Evolutionary conservation across 1,140 invertebrate genomes (phyloP).

Genomic region (Drosophila setifemur): DNA sequence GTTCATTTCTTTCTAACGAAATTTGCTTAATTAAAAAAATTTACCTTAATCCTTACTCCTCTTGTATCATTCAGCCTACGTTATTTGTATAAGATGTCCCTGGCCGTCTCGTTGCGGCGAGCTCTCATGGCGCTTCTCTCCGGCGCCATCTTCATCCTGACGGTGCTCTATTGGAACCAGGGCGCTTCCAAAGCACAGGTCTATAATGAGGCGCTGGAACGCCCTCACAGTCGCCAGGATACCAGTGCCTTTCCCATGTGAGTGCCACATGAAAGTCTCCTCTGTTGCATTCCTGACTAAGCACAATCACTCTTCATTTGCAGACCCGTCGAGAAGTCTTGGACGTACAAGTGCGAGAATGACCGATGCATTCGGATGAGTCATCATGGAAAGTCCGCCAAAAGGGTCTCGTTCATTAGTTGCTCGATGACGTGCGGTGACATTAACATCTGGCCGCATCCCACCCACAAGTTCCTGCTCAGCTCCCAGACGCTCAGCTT

Average conservation of each 20-base stretch:
- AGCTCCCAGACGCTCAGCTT: slow-evolving; percentile 73
- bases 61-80: slow-evolving; percentile 74
- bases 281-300: neutral
- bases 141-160: slow-evolving; percentile 71
- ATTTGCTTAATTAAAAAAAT: neutral
- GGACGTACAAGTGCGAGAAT: slow-evolving; percentile 81
- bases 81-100: slow-evolving; percentile 81
- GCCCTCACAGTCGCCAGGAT: slow-evolving; percentile 51
- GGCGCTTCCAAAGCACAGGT: slow-evolving; percentile 64
- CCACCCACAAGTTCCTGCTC: slow-evolving; percentile 69
- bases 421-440: slow-evolving; percentile 82
- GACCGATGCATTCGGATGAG: slow-evolving; percentile 69
- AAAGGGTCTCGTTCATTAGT: slow-evolving; percentile 77
- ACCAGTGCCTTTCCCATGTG: slow-evolving; percentile 53
- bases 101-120: slow-evolving; percentile 78
- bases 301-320: slow-evolving; percentile 8
- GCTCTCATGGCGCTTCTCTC: slow-evolving; percentile 68
- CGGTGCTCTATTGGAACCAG: slow-evolving; percentile 81
- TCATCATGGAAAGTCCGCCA: slow-evolving; percentile 52
- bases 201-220: slow-evolving; percentile 57
- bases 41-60: neutral
- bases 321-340: slow-evolving; percentile 79
- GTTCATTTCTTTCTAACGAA: no score
- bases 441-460: slow-evolving; percentile 81
- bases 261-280: slow-evolving; percentile 9